phyloP scores from a whole-genome alignment of 2,888 invertebrate genomes.

The Andrena praecox region DNA sequence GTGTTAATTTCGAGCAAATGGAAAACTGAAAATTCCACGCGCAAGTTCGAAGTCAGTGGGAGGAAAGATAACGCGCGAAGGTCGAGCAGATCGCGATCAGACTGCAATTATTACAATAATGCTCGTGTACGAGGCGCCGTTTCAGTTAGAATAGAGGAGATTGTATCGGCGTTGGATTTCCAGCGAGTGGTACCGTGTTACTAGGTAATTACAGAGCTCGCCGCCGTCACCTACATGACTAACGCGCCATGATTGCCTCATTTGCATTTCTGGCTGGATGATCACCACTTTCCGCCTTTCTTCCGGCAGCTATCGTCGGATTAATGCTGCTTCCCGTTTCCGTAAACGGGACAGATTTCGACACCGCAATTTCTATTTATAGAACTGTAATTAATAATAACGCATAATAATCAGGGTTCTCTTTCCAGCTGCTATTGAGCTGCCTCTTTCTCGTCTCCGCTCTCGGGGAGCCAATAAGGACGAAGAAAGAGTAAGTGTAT shows the following conservation, averaged over 20 bases:
- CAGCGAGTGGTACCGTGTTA: slow-evolving; percentile 26
- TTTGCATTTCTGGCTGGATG: slow-evolving; percentile 46
- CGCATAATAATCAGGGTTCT: slow-evolving; percentile 15
- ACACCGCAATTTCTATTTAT: not conserved
- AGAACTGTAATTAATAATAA: not conserved
- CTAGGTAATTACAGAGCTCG: slow-evolving; percentile 46
- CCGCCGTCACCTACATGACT: slow-evolving; percentile 48
- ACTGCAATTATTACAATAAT: slow-evolving; percentile 52
- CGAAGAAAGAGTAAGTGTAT: slow-evolving; percentile 81
- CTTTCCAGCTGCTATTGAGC: slow-evolving; percentile 87
- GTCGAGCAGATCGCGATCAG: slow-evolving; percentile 43
- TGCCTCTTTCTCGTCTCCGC: slow-evolving; percentile 86
- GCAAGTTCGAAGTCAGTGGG: slow-evolving; percentile 11
- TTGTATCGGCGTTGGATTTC: slow-evolving; percentile 38
- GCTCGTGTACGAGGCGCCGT: slow-evolving; percentile 42
- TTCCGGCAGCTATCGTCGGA: not conserved
- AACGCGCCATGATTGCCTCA: slow-evolving; percentile 36
- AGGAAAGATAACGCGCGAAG: slow-evolving; percentile 30
- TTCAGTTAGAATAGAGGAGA: slow-evolving; percentile 33
- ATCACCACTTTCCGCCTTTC: slow-evolving; percentile 24
- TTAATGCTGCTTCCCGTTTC: not conserved
- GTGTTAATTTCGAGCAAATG: not conserved
- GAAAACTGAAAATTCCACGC: not conserved
- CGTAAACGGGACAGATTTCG: not conserved
- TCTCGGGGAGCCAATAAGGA: slow-evolving; percentile 80